A percentile compares a stretch with the other conserved stretches of the same genome.
Evolutionary conservation across 2,797 vertebrate species (phyloP).

Genomic region (Leucoraja ocellata): DNA sequence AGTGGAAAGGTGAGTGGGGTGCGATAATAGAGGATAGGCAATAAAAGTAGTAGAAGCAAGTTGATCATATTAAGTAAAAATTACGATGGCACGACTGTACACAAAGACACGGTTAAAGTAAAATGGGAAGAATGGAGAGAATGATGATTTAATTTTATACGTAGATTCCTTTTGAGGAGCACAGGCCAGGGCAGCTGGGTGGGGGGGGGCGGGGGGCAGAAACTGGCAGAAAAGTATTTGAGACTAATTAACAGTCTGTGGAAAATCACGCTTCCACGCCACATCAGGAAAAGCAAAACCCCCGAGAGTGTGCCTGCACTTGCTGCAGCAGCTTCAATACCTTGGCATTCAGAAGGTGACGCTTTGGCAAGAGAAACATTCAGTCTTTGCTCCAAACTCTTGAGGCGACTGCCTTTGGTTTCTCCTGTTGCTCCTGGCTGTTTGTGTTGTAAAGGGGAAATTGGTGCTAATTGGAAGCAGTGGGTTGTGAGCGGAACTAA

Average conservation of each 20-base stretch:
- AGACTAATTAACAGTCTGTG: slow-evolving; percentile 10
- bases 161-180: neutral
- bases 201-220: too few species aligned
- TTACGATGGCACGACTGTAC: too few species aligned
- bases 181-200: neutral
- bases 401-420: slow-evolving; percentile 41
- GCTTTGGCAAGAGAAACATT: slow-evolving; percentile 36
- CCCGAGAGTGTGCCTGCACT: neutral
- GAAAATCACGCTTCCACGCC: neutral
- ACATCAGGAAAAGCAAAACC: neutral
- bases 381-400: slow-evolving; percentile 41
- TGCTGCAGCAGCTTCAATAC: slow-evolving; percentile 39
- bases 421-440: slow-evolving; percentile 46
- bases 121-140: neutral
- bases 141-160: neutral
- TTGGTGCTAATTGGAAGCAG: slow-evolving; percentile 51
- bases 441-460: slow-evolving; percentile 48
- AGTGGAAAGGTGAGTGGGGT: neutral
- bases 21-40: neutral
- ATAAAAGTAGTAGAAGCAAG: neutral
- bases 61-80: slow-evolving; percentile 7
- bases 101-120: neutral
- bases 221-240: neutral
- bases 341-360: slow-evolving; percentile 38
- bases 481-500: slow-evolving; percentile 47